These are phyloP conservation scores for Coleophora flavipennella DNA, from an alignment of 2,888 invertebrate genomes.

Conservation along the genomic window DNA sequence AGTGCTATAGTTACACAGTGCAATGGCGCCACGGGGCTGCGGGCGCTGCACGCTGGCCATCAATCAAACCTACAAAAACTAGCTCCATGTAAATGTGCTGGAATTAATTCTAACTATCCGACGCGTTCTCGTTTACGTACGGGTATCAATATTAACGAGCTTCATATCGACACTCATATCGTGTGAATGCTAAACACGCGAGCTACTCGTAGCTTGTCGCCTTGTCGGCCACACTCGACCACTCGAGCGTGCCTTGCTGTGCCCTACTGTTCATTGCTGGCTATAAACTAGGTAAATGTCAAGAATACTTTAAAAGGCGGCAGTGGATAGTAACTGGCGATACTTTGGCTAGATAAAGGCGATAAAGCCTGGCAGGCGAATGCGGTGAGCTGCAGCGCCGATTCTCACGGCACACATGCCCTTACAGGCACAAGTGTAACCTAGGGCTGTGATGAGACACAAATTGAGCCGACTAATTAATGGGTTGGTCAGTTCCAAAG, in stretches of 20 bases:
- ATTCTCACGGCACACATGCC: conserved; percentile 65
- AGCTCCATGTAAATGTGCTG: conserved; percentile 13
- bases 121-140: conserved; percentile 17
- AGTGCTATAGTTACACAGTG: too few species aligned
- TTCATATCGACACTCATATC: conserved; percentile 26
- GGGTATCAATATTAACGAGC: conserved; percentile 34
- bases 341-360: conserved; percentile 3
- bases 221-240: too few species aligned
- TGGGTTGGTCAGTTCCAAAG: too few species aligned
- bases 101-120: conserved; percentile 16
- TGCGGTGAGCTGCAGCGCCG: conserved; percentile 23
- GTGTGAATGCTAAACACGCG: conserved; percentile 40
- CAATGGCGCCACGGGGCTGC: too few species aligned
- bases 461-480: too few species aligned
- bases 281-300: neutral
- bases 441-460: too few species aligned
- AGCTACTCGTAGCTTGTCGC: neutral
- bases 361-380: conserved; percentile 16
- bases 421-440: conserved; percentile 25
- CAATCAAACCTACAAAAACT: conserved; percentile 16
- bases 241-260: neutral
- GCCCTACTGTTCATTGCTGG: neutral
- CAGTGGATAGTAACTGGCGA: conserved; percentile 5
- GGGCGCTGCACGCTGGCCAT: neutral
- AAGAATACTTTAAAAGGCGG: neutral